Evolutionary conservation across 1,140 invertebrate species (phyloP).

Genomic region (Meteorus sp.): DNA sequence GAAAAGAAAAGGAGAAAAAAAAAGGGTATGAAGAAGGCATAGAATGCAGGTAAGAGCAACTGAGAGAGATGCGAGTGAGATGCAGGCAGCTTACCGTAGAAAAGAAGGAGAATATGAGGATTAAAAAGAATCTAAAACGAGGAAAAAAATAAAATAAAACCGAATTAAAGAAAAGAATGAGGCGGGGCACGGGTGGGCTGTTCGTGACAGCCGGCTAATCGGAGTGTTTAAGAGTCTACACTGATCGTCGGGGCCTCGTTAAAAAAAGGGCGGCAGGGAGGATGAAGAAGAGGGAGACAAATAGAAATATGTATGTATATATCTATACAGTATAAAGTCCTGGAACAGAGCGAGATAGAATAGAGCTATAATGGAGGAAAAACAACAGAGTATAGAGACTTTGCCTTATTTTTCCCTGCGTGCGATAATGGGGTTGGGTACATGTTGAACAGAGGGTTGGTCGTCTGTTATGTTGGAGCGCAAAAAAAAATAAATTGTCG

Average conservation of each 20-base stretch:
- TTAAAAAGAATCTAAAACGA: slow-evolving; percentile 12
- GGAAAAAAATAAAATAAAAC: slow-evolving; percentile 38
- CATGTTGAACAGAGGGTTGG: not conserved
- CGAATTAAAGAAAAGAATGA: slow-evolving; percentile 60
- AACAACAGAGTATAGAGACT: too few species aligned
- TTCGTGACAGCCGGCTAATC: slow-evolving; percentile 59
- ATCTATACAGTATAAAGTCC: too few species aligned
- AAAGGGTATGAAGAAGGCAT: slow-evolving; percentile 3
- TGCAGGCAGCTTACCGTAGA: too few species aligned
- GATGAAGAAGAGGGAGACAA: not conserved
- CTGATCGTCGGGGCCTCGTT: slow-evolving; percentile 57
- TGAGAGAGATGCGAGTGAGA: too few species aligned
- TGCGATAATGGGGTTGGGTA: slow-evolving; percentile 43
- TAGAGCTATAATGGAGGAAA: too few species aligned
- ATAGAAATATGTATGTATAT: too few species aligned
- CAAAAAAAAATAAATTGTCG: slow-evolving; percentile 6
- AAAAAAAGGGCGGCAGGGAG: slow-evolving; percentile 34
- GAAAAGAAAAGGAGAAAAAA: slow-evolving; percentile 6
- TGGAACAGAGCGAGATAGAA: too few species aligned
- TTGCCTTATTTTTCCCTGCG: slow-evolving; percentile 42
- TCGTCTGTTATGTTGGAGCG: not conserved
- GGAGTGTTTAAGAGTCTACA: slow-evolving; percentile 60
- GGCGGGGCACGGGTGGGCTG: slow-evolving; percentile 55
- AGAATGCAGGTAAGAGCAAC: too few species aligned
- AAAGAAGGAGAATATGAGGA: slow-evolving; percentile 10